These are phyloP conservation scores for Encarsia formosa DNA, from an alignment of 2,888 invertebrate genomes.

Conservation along the genomic window DNA sequence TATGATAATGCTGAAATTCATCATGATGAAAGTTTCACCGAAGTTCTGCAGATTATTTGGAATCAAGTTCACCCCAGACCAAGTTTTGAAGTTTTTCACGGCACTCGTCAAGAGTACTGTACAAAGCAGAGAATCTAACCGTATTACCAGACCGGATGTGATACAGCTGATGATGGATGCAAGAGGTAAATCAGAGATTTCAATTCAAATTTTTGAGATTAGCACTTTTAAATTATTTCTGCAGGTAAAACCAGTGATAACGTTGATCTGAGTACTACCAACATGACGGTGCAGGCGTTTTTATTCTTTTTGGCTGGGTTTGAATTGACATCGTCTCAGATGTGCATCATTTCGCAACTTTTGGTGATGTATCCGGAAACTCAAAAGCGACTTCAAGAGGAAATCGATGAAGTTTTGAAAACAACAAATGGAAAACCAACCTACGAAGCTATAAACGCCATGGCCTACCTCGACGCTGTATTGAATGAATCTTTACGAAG, in stretches of 20 bases:
- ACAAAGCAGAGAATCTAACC: slow-evolving; percentile 25
- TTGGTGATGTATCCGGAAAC: slow-evolving; percentile 35
- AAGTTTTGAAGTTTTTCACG: slow-evolving; percentile 27
- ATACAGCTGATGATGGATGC: slow-evolving; percentile 40
- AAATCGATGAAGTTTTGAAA: slow-evolving; percentile 37
- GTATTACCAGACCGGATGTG: slow-evolving; percentile 36
- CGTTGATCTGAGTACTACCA: slow-evolving; percentile 35
- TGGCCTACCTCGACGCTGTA: slow-evolving; percentile 42
- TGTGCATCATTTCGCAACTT: slow-evolving; percentile 38
- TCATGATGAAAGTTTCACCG: background rate
- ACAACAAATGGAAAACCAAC: slow-evolving; percentile 27
- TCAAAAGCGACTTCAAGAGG: slow-evolving; percentile 36
- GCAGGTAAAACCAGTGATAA: slow-evolving; percentile 6
- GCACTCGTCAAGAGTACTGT: slow-evolving; percentile 24
- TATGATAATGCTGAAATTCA: slow-evolving; percentile 19
- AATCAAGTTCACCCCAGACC: slow-evolving; percentile 8
- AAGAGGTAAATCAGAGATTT: slow-evolving; percentile 27
- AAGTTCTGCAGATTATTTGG: background rate
- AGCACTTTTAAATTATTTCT: no score
- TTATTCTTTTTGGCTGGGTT: slow-evolving; percentile 45
- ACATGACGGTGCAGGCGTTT: slow-evolving; percentile 53
- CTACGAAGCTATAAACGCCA: slow-evolving; percentile 38
- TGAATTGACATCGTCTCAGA: slow-evolving; percentile 35
- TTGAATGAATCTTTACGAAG: slow-evolving; percentile 38
- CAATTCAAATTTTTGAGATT: no score